Conservation (phyloP, 2,113 vertebrate species). For the Podarcis raffonei region DNA sequence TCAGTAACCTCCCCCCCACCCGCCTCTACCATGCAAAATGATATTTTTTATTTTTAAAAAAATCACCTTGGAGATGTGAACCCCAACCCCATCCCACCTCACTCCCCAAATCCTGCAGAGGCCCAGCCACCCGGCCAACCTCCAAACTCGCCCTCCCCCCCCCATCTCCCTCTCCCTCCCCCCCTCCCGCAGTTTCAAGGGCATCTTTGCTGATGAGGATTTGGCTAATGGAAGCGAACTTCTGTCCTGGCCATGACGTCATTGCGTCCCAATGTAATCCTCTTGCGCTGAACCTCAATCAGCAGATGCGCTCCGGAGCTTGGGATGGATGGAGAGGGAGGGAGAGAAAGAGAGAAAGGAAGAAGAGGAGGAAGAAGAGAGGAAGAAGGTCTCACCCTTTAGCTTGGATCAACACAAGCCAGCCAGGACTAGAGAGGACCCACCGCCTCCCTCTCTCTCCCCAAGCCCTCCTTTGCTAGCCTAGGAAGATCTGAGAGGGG, state of each 20-base stretch:
- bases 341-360: background rate
- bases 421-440: conserved; percentile 81
- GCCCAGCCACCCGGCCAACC: too few relatives aligned
- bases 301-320: conserved; percentile 91
- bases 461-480: conserved; percentile 79
- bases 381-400: conserved; percentile 81
- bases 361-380: background rate
- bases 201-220: conserved; percentile 96
- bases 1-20: background rate
- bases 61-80: background rate
- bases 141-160: too few relatives aligned
- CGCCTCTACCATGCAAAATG: background rate
- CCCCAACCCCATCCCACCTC: background rate
- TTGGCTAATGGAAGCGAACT: conserved; percentile 91
- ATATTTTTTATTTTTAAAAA: background rate
- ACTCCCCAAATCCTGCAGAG: background rate
- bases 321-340: conserved; percentile 83
- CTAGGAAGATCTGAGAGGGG: conserved; percentile 82
- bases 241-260: conserved; percentile 95
- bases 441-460: conserved; percentile 28
- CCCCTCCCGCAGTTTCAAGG: conserved; percentile 90
- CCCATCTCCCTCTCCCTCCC: too few relatives aligned
- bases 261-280: conserved; percentile 98
- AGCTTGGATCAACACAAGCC: conserved; percentile 79
- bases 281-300: conserved; percentile 91